Conservation (phyloP, 2,797 vertebrate species). For the Pygocentrus nattereri region DNA sequence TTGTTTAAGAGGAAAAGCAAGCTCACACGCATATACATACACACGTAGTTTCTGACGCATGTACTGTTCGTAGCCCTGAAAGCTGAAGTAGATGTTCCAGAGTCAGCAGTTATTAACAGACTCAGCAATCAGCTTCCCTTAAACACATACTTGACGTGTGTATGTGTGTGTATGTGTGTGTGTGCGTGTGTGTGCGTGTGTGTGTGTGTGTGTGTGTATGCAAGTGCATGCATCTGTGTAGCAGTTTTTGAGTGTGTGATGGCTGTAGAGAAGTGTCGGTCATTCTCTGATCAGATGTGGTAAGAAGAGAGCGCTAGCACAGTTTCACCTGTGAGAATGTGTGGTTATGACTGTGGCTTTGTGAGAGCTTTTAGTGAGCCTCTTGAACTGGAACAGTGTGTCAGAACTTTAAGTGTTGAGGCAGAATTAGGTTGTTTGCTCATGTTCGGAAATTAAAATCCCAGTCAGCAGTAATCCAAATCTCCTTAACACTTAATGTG, state of each 20-base stretch:
- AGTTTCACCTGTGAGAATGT: conserved; percentile 3
- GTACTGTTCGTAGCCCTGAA: conserved; percentile 27
- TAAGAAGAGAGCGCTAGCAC: not conserved
- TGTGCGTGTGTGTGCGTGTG: not conserved
- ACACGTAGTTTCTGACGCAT: conserved; percentile 37
- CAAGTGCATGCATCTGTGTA: conserved; percentile 1
- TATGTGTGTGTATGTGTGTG: conserved; percentile 2
- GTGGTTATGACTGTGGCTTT: not conserved
- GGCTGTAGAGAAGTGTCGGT: not conserved
- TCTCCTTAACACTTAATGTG: conserved; percentile 36
- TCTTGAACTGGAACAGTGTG: not conserved
- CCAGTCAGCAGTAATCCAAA: conserved; percentile 35
- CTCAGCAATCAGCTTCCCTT: conserved; percentile 40
- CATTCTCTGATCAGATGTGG: conserved; percentile 15
- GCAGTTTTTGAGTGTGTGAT: not conserved
- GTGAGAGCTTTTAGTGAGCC: not conserved
- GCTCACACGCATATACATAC: conserved; percentile 1
- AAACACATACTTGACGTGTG: conserved; percentile 20
- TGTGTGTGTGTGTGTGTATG: not conserved
- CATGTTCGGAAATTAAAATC: conserved; percentile 47
- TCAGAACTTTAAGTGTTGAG: conserved; percentile 2
- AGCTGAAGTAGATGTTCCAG: conserved; percentile 49
- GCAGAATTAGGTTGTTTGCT: conserved; percentile 34
- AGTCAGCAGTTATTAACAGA: conserved; percentile 41
- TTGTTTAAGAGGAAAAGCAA: too few relatives aligned